phyloP scores from a whole-genome alignment of 2,797 vertebrate genomes.

The Aldrovandia affinis region DNA sequence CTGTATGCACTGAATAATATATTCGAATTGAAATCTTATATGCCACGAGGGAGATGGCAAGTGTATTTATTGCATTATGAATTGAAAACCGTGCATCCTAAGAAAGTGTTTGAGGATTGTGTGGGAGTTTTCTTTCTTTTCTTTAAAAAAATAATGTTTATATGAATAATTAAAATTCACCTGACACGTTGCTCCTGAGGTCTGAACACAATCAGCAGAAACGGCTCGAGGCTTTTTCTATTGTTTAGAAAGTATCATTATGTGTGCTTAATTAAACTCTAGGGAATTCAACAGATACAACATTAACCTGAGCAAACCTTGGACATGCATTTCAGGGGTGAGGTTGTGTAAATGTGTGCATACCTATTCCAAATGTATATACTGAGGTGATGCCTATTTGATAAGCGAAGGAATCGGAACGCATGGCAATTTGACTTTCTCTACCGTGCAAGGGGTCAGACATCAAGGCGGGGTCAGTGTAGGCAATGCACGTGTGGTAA shows the following conservation, averaged over 20 bases:
- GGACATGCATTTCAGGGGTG: background rate
- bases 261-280: constrained; percentile 13
- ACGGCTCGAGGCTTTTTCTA: background rate
- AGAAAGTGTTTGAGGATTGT: background rate
- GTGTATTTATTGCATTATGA: background rate
- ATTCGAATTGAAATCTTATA: background rate
- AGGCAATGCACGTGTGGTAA: too few species aligned
- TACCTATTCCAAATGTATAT: background rate
- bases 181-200: background rate
- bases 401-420: background rate
- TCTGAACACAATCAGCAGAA: constrained; percentile 1
- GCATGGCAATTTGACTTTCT: too few species aligned
- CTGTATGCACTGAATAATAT: background rate
- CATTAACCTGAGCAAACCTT: background rate
- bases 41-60: background rate
- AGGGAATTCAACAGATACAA: constrained; percentile 4
- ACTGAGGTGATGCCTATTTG: background rate
- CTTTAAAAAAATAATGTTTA: too few species aligned
- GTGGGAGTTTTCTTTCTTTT: background rate
- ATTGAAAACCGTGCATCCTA: background rate
- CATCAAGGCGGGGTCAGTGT: too few species aligned
- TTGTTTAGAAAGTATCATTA: constrained; percentile 12
- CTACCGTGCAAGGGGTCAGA: too few species aligned
- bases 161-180: constrained; percentile 12
- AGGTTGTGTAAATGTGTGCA: background rate